Percentiles rank a stretch among this genome's conserved stretches.
Conservation (phyloP, 1,140 invertebrate species). For the Mesaphorura yosii region DNA sequence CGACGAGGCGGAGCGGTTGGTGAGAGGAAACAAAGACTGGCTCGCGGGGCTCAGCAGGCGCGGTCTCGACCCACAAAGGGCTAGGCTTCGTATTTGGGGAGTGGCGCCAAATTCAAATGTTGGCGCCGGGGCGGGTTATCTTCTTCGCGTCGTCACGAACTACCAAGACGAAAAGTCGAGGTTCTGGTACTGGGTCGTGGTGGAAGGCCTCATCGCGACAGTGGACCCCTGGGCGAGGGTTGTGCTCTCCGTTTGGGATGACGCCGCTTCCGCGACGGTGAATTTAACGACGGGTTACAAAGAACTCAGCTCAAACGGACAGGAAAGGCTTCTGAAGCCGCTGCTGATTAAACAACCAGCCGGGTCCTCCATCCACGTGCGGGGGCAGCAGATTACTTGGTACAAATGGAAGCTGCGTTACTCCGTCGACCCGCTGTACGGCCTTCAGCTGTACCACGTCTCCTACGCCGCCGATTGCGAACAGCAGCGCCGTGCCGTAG, state of each 20-base stretch:
- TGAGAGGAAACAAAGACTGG: background rate
- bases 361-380: background rate
- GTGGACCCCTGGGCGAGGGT: background rate
- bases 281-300: background rate
- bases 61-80: background rate
- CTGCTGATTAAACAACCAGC: background rate
- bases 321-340: background rate
- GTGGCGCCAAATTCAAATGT: background rate
- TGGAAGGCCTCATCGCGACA: background rate
- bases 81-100: background rate
- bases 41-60: background rate
- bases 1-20: background rate
- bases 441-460: conserved; percentile 1
- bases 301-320: background rate
- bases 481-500: background rate
- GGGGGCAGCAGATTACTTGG: conserved; percentile 1
- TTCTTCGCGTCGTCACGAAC: background rate
- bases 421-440: background rate
- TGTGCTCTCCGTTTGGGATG: background rate
- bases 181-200: background rate
- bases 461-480: background rate
- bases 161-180: background rate
- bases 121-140: too few relatives aligned
- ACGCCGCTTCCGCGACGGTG: background rate
- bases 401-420: conserved; percentile 4